Evolutionary conservation across 1,140 invertebrate genomes (phyloP).

Genomic region (Sycophaga agraensis): DNA sequence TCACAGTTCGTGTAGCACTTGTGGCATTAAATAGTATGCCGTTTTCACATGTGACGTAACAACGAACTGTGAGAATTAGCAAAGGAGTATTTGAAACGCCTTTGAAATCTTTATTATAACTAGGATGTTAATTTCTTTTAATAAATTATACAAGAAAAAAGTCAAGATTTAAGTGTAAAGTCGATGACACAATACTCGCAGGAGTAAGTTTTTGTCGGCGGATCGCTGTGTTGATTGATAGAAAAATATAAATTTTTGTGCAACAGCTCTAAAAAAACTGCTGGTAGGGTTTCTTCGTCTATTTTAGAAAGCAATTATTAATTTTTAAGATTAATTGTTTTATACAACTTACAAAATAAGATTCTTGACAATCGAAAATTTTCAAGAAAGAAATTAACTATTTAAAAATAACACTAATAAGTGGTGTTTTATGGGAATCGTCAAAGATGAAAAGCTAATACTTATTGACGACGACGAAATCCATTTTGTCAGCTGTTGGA

Average conservation of each 20-base stretch:
- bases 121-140: slow-evolving; percentile 9
- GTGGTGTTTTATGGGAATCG: slow-evolving; percentile 7
- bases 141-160: neutral
- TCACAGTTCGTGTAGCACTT: slow-evolving; percentile 9
- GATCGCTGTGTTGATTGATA: neutral
- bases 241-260: neutral
- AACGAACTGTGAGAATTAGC: neutral
- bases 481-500: slow-evolving; percentile 17
- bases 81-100: neutral
- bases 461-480: slow-evolving; percentile 10
- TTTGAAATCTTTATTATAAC: slow-evolving; percentile 5
- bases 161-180: neutral
- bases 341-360: slow-evolving; percentile 17
- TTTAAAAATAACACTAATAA: neutral
- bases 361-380: slow-evolving; percentile 7
- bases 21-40: neutral
- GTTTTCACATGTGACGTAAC: neutral
- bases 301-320: slow-evolving; percentile 14
- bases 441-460: slow-evolving; percentile 1
- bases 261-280: neutral
- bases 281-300: neutral
- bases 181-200: neutral
- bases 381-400: slow-evolving; percentile 7
- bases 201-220: neutral
- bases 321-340: slow-evolving; percentile 26